phyloP scores from a whole-genome alignment of 1,140 invertebrate genomes.

The Macrostomum lignano region DNA sequence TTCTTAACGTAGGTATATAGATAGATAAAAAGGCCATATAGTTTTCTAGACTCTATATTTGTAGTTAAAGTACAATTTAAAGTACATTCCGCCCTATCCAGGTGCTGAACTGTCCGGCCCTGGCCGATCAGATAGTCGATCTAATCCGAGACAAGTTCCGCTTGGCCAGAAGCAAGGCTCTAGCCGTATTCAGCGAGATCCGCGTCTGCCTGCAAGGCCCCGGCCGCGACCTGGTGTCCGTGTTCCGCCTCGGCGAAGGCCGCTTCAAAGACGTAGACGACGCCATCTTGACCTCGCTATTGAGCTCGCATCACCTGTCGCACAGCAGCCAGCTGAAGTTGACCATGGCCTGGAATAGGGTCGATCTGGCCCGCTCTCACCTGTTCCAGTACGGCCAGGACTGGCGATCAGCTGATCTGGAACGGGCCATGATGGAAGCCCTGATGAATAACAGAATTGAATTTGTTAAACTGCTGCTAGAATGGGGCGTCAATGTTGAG shows the following conservation, averaged over 20 bases:
- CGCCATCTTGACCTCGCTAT: constrained; percentile 69
- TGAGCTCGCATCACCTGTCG: constrained; percentile 21
- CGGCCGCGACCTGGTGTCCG: constrained; percentile 27
- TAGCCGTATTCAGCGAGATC: neutral
- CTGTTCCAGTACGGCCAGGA: constrained; percentile 84
- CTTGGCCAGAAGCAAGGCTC: too few relatives aligned
- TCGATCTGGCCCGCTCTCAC: constrained; percentile 73
- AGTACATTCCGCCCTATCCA: too few relatives aligned
- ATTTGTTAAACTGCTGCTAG: constrained; percentile 72
- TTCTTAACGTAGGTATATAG: too few relatives aligned
- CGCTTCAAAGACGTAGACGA: constrained; percentile 52
- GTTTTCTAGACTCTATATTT: too few relatives aligned
- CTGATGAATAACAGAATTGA: constrained; percentile 76
- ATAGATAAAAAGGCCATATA: too few relatives aligned
- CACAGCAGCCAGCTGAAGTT: constrained; percentile 55
- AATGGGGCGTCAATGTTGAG: constrained; percentile 90
- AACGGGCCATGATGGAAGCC: constrained; percentile 93
- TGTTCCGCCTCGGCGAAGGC: constrained; percentile 31
- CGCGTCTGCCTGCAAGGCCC: neutral
- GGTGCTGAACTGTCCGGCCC: too few relatives aligned
- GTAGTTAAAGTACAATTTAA: too few relatives aligned
- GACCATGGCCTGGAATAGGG: constrained; percentile 79
- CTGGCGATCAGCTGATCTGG: constrained; percentile 58
- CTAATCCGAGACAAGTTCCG: too few relatives aligned
- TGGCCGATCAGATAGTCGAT: too few relatives aligned